Evolutionary conservation across 1,140 invertebrate species (phyloP).

Genomic region (Scaptodrosophila lebanonensis): DNA sequence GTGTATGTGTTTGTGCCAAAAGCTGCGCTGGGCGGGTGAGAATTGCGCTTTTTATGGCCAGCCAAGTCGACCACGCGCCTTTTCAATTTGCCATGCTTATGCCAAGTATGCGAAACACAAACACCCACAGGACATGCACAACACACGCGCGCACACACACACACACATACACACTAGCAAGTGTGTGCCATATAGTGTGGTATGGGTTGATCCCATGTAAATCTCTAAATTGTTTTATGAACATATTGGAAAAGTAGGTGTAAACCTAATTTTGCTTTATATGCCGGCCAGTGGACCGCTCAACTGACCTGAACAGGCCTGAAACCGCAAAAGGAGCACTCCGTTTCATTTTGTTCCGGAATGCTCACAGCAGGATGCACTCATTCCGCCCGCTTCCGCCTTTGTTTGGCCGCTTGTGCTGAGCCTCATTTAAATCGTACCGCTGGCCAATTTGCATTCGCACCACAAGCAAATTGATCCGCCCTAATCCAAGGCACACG

Average conservation of each 20-base stretch:
- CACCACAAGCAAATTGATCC: conserved; percentile 73
- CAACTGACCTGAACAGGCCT: conserved; percentile 15
- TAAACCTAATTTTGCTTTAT: conserved; percentile 74
- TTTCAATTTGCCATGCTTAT: conserved; percentile 15
- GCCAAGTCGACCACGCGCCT: conserved; percentile 36
- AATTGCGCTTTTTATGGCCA: conserved; percentile 36
- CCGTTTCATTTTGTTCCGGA: conserved; percentile 44
- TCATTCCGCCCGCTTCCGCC: conserved; percentile 36
- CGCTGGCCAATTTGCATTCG: conserved; percentile 75
- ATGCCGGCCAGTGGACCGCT: conserved; percentile 12
- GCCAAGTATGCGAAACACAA: conserved; percentile 18
- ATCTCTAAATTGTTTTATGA: conserved; percentile 74
- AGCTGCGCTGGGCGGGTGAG: conserved; percentile 19
- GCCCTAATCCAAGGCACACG: conserved; percentile 56
- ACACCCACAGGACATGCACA: conserved; percentile 15
- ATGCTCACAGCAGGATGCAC: conserved; percentile 47
- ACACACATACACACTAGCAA: neutral
- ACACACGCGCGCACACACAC: neutral
- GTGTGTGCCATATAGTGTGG: conserved; percentile 18
- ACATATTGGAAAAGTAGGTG: conserved; percentile 66
- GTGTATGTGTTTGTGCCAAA: conserved; percentile 3
- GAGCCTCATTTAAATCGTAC: conserved; percentile 72
- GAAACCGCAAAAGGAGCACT: conserved; percentile 41
- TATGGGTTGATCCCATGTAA: conserved; percentile 66
- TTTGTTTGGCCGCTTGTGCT: conserved; percentile 56